Base-by-base conservation (phyloP, 2,888 invertebrate genomes). In the Aspidiotus destructor region DNA sequence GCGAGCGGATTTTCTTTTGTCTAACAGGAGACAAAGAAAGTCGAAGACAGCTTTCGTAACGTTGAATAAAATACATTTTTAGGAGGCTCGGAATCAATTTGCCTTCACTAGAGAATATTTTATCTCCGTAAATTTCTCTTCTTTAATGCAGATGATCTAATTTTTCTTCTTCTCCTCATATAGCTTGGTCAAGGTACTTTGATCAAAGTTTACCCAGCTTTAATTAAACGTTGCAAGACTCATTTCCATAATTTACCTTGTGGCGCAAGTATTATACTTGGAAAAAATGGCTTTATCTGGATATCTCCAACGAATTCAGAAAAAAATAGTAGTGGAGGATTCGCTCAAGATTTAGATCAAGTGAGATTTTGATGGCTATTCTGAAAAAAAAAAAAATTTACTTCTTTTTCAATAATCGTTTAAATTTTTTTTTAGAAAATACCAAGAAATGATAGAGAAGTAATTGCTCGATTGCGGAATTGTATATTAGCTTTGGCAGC, bases 261-360 rank as follows among this genome's bases (percentile, higher is more conserved):
- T 76, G 97, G 97, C 0, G 90, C 91, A 0, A 91, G 90, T 70
- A 80, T 98, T 28, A 95, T 99, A 70, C 82, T 99, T 40, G 98
- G 98, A 8, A 95, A 94, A 76, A 97, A 98, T 78, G 99, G 99
- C 0, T 94, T 87, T 75, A 86, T 99, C 71, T 99, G 96, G 95
- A 87, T 98, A 69, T 87, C 87, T 70, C 89, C 92, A 0, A 82
- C 70, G 11, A 69, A 70, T 7, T 80, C 81, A 8, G 84, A 84
- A 41, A 84, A 86, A 71, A 83, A 83, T 60, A 84, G 62, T 61
- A 69, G 84, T 40, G 87, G 87, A 48, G 90, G 90, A 16, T 92
- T 89, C 75, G 83, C 85, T 0, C 87, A 89, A 75, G 87, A 90
- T 78, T 78, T 89, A 61, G 84, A 84, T 73, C 85, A 84, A 75